Conservation (phyloP, 2,113 vertebrate species). For the Salvelinus sp. region DNA sequence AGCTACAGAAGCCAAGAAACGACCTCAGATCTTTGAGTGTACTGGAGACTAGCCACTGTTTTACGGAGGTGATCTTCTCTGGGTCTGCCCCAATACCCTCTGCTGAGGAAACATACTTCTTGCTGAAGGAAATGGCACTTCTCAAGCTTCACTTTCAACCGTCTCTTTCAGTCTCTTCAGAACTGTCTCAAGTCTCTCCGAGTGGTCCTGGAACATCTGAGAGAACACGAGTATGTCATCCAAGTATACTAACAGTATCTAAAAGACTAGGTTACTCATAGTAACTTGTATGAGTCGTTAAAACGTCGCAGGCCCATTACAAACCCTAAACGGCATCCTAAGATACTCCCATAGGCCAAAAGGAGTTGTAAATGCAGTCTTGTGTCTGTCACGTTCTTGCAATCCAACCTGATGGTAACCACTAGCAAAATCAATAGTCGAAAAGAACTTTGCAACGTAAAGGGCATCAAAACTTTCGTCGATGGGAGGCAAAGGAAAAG, state of each 20-base stretch:
- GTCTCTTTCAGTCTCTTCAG: neutral
- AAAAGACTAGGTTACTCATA: constrained; percentile 14
- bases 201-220: neutral
- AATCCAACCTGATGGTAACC: constrained; percentile 24
- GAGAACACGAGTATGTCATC: constrained; percentile 22
- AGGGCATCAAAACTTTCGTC: constrained; percentile 14
- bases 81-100: too few relatives aligned
- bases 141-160: too few relatives aligned
- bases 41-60: too few relatives aligned
- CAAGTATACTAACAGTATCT: constrained; percentile 22
- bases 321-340: constrained; percentile 7
- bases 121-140: too few relatives aligned
- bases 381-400: constrained; percentile 7
- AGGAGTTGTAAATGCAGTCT: constrained; percentile 13
- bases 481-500: constrained; percentile 13
- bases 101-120: neutral
- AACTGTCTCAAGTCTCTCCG: constrained; percentile 7
- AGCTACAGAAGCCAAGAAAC: too few relatives aligned
- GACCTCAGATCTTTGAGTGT: too few relatives aligned
- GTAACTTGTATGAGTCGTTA: neutral
- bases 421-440: constrained; percentile 12
- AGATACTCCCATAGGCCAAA: constrained; percentile 18
- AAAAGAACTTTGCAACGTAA: neutral
- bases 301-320: constrained; percentile 12
- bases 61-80: too few relatives aligned